A percentile compares a stretch with the other conserved stretches of the same genome.
phyloP scores from a whole-genome alignment of 2,797 vertebrate species.

The Myoxocephalus aenaeus region DNA sequence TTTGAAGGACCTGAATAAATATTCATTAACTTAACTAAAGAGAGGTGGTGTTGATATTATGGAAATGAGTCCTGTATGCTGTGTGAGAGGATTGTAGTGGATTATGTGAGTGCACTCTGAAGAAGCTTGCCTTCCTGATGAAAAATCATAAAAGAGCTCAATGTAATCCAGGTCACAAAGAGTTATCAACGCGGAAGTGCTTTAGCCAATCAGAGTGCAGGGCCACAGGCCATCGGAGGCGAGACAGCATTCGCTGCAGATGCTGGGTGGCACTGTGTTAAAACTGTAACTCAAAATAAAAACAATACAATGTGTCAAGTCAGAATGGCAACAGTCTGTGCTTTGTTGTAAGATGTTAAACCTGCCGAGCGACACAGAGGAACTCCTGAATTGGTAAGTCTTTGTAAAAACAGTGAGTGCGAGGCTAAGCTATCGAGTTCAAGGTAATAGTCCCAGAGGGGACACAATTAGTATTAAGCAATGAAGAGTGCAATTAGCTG shows the following conservation, averaged over 20 bases:
- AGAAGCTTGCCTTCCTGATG: constrained; percentile 27
- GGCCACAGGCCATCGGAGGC: background rate
- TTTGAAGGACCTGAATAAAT: constrained; percentile 67
- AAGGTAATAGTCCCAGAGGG: too few relatives aligned
- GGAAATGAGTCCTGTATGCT: constrained; percentile 72
- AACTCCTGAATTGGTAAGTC: too few relatives aligned
- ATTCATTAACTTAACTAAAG: constrained; percentile 29
- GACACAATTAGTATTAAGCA: too few relatives aligned
- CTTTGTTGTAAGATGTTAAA: too few relatives aligned
- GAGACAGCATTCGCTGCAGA: background rate
- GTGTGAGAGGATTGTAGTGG: constrained; percentile 71
- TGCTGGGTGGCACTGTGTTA: background rate
- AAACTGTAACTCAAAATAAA: background rate
- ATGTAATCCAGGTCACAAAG: background rate
- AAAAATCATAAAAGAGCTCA: constrained; percentile 22
- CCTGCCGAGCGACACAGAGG: too few relatives aligned
- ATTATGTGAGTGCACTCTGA: constrained; percentile 65
- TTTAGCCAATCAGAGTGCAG: background rate
- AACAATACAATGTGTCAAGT: background rate
- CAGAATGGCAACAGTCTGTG: background rate
- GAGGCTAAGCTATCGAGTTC: too few relatives aligned
- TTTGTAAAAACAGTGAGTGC: too few relatives aligned
- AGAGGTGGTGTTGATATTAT: constrained; percentile 76
- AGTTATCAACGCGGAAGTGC: background rate
- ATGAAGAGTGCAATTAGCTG: too few relatives aligned